Evolutionary conservation across 2,797 vertebrate species (phyloP).

Genomic region (Anguilla megastoma): DNA sequence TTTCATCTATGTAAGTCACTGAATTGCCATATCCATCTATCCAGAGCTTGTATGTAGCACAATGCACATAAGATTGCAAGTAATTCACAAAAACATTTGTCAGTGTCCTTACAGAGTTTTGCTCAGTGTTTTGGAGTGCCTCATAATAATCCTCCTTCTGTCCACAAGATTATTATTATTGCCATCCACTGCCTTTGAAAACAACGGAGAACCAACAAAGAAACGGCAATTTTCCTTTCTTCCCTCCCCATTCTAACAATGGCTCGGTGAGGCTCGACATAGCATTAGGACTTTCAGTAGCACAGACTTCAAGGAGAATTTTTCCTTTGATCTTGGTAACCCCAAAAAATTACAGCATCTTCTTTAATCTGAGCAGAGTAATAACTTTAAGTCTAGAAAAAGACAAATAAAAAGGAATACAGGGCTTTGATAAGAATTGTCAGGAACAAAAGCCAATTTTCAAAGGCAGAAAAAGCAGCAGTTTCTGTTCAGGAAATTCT

Average conservation of each 20-base stretch:
- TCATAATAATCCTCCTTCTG: slow-evolving; percentile 34
- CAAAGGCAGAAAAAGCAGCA: slow-evolving; percentile 82
- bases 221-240: slow-evolving; percentile 54
- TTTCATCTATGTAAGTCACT: slow-evolving; percentile 1
- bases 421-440: slow-evolving; percentile 88
- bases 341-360: slow-evolving; percentile 83
- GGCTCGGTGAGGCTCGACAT: slow-evolving; percentile 69
- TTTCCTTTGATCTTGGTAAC: slow-evolving; percentile 82
- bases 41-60: slow-evolving; percentile 4
- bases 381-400: slow-evolving; percentile 88
- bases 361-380: slow-evolving; percentile 85
- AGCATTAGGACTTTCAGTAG: slow-evolving; percentile 71
- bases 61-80: slow-evolving; percentile 31
- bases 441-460: slow-evolving; percentile 85
- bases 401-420: slow-evolving; percentile 90
- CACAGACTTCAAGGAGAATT: slow-evolving; percentile 85
- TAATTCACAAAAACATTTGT: slow-evolving; percentile 35
- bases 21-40: slow-evolving; percentile 17
- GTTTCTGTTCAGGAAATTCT: slow-evolving; percentile 79
- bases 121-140: slow-evolving; percentile 28
- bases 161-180: slow-evolving; percentile 43
- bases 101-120: slow-evolving; percentile 23
- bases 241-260: slow-evolving; percentile 69
- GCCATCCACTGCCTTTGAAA: slow-evolving; percentile 43
- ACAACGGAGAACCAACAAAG: slow-evolving; percentile 51